Conservation (phyloP, 2,888 invertebrate species). For the Cotesia congregata region DNA sequence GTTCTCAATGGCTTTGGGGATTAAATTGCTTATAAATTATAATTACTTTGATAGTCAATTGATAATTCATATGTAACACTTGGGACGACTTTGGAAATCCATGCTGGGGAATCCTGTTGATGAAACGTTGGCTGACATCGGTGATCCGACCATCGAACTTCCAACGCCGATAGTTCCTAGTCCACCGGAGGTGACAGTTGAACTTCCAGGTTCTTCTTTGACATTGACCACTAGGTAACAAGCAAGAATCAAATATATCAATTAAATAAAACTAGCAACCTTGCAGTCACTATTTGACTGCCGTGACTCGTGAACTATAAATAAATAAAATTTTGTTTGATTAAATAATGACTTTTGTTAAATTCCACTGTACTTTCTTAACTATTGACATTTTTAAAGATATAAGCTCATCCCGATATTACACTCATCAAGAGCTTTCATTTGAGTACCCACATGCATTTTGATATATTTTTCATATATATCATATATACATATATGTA, state of each 20-base stretch:
- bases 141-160: slow-evolving; percentile 60
- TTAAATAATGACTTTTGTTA: too few species aligned
- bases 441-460: too few species aligned
- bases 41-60: neutral
- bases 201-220: slow-evolving; percentile 66
- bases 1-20: neutral
- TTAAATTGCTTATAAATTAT: neutral
- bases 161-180: slow-evolving; percentile 58
- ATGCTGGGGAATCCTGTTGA: slow-evolving; percentile 60
- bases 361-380: too few species aligned
- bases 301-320: too few species aligned
- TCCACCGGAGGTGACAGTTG: slow-evolving; percentile 57
- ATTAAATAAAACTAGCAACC: neutral
- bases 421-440: too few species aligned
- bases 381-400: too few species aligned
- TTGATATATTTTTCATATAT: too few species aligned
- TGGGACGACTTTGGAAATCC: slow-evolving; percentile 64
- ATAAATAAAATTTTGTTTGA: too few species aligned
- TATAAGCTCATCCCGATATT: too few species aligned
- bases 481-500: too few species aligned
- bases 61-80: slow-evolving; percentile 62
- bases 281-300: neutral
- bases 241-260: neutral
- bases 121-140: slow-evolving; percentile 60
- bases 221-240: slow-evolving; percentile 60